Base-by-base conservation (phyloP, 1,140 invertebrate genomes). In the Diabrotica virgifera region DNA sequence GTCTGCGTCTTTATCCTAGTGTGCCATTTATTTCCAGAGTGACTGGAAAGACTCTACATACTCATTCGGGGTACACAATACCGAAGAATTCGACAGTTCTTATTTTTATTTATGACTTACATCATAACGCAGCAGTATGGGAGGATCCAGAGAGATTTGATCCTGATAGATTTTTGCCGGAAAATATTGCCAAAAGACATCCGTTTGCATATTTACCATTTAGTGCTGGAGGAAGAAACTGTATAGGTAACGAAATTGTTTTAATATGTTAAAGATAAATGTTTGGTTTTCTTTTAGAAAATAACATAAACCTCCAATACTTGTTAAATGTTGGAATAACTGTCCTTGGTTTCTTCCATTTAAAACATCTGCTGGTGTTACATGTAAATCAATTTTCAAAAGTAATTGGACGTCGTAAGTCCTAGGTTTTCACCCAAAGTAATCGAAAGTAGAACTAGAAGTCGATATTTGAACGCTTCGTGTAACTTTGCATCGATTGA, bases 101-200 rank as follows among this genome's bases (percentile, higher is more conserved):
- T 36, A 35, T 69, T n/a, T 52, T 81, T 12, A 65, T 79, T 6
- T 82, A 81, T 63, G 80, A 79, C 51, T 79, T 89, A 14, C 87
- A 90, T 67, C 72, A 80, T 38, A 83, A 89, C 77, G 13, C 59
- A 5, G 60, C 66, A 54, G 9, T 59, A 6, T 91, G 83, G 77
- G 81, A 86, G 11, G 80, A 90, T 66, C 89, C 90, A 6, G 79
- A 86, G 0, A 74, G 67, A 24, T 92, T 88, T 72, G 80, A 89
- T 77, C 89, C 89, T 0, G 87, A 90, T 35, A 78, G 88, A 73
- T 91, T 91, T 78, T 72, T 86, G 13, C 79, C 82, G 0, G 86
- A 89, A 64, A 82, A 84, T 38, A 58, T 69, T 2, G 52, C 69
- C 10, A 69, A 72, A n/a, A 76, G 84, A 36, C 84, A 82, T 75